A percentile compares a stretch with the other conserved stretches of the same genome.
Conservation (phyloP, 2,113 vertebrate genomes). For the Todiramphus chloris region DNA sequence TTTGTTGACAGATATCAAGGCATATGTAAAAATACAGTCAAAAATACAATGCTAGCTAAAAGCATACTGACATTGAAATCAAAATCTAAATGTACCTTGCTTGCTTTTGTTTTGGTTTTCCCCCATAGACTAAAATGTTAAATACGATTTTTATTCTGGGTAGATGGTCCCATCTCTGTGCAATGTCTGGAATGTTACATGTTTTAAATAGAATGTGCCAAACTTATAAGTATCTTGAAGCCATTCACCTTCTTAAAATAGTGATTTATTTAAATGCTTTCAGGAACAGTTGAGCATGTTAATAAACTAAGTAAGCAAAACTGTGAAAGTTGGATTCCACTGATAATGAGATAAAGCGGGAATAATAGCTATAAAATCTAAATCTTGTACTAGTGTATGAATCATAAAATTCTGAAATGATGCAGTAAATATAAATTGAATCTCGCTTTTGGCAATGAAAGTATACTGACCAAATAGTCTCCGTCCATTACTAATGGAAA, state of each 20-base stretch:
- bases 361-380: not conserved
- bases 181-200: not conserved
- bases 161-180: not conserved
- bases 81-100: not conserved
- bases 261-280: not conserved
- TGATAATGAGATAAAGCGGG: not conserved
- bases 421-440: not conserved
- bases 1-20: not conserved
- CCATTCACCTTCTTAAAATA: not conserved
- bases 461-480: not conserved
- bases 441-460: not conserved
- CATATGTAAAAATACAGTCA: not conserved
- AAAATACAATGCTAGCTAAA: not conserved
- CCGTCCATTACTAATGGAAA: not conserved
- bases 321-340: not conserved
- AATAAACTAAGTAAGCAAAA: not conserved
- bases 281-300: not conserved
- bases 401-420: not conserved
- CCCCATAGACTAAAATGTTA: not conserved
- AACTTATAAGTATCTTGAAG: not conserved
- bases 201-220: not conserved
- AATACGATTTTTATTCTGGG: not conserved
- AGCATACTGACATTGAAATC: not conserved
- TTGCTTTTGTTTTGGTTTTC: not conserved
- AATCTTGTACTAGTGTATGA: not conserved